Evolutionary conservation across 1,140 invertebrate species (phyloP).

Genomic region (Aphis craccivora): DNA sequence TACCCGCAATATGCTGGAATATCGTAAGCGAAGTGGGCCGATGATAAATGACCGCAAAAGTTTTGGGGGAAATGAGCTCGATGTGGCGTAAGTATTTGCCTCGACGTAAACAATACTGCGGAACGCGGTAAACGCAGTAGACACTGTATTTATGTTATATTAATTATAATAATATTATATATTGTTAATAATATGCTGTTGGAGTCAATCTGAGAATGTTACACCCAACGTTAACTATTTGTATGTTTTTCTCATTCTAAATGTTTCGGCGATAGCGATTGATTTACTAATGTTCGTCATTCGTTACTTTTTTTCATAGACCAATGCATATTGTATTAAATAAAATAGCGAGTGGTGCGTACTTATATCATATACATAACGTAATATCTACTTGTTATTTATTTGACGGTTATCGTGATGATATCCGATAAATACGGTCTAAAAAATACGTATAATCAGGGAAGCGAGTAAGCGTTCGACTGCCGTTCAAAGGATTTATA

Average conservation of each 20-base stretch:
- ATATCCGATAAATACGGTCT: neutral
- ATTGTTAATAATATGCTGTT: neutral
- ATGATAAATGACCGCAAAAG: constrained; percentile 2
- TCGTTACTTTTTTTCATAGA: too few relatives aligned
- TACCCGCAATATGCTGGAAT: neutral
- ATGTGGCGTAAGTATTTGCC: neutral
- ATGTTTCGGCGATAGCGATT: neutral
- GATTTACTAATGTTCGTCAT: too few relatives aligned
- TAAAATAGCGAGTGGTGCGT: neutral
- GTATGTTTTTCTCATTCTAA: neutral
- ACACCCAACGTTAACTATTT: neutral
- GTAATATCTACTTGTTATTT: neutral
- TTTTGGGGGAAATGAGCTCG: neutral
- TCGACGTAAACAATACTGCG: neutral
- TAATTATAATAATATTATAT: neutral
- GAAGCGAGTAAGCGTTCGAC: neutral
- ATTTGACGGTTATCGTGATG: neutral
- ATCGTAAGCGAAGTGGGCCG: neutral
- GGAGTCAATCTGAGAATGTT: neutral
- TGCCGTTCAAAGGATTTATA: too few relatives aligned
- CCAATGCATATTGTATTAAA: neutral
- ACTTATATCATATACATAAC: neutral
- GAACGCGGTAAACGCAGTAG: neutral
- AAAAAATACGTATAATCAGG: neutral
- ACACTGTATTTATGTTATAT: neutral